Percentiles rank a stretch among this genome's conserved stretches.
Conservation (phyloP, 2,113 vertebrate genomes). For the Edolisoma coerulescens region DNA sequence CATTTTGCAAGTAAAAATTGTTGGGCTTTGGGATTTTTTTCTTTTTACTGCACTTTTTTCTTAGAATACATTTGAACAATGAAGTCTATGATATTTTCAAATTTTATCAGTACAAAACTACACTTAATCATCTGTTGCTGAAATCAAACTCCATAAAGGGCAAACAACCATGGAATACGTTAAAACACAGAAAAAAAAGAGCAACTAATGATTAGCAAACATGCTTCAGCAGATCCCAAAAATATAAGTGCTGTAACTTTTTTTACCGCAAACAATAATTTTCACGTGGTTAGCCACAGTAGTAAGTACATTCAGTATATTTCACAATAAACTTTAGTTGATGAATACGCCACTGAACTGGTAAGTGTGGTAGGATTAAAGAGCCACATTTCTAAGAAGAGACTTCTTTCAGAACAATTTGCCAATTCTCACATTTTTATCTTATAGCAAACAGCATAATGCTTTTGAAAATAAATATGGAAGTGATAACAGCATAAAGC, state of each 20-base stretch:
- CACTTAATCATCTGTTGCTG: neutral
- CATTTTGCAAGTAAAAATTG: neutral
- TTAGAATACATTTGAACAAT: conserved; percentile 4
- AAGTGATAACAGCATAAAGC: neutral
- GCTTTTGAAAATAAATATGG: neutral
- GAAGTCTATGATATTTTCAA: neutral
- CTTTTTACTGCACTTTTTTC: neutral
- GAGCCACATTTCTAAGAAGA: neutral
- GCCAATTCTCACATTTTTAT: neutral
- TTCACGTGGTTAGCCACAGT: conserved; percentile 22
- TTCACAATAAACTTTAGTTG: conserved; percentile 47
- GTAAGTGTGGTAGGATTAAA: neutral
- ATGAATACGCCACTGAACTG: neutral
- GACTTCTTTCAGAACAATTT: neutral
- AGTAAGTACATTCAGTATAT: conserved; percentile 9
- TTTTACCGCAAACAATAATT: conserved; percentile 36
- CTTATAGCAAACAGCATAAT: neutral
- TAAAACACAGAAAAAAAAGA: neutral
- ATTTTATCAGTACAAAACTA: neutral
- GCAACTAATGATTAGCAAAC: neutral
- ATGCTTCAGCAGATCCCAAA: conserved; percentile 14
- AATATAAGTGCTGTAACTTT: neutral
- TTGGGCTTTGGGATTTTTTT: neutral
- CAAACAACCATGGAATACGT: neutral
- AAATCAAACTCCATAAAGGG: neutral